Conservation (phyloP, 2,888 invertebrate genomes). For the Zaprionus bogoriensis region DNA sequence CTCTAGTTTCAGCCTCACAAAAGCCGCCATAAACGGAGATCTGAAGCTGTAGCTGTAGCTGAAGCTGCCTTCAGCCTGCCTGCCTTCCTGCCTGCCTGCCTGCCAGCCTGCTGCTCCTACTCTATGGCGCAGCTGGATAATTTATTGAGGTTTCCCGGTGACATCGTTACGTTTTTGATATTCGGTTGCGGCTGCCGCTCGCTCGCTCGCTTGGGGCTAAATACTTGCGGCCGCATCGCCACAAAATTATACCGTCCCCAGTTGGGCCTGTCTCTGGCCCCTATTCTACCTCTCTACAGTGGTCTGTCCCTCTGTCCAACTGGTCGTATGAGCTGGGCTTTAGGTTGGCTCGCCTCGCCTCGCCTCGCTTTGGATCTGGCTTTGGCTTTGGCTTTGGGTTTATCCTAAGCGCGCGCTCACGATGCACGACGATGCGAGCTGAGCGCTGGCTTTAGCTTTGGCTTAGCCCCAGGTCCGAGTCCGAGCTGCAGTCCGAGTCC, state of each 20-base stretch:
- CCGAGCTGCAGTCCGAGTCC: constrained; percentile 5
- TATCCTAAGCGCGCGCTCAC: constrained; percentile 76
- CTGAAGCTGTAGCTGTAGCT: too few species aligned
- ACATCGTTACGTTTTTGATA: constrained; percentile 80
- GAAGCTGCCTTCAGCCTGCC: too few species aligned
- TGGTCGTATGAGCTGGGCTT: neutral
- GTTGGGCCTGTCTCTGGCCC: constrained; percentile 50
- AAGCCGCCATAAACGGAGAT: constrained; percentile 57
- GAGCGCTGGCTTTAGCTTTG: constrained; percentile 31
- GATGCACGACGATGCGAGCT: constrained; percentile 61
- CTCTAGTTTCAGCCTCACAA: constrained; percentile 60
- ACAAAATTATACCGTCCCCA: constrained; percentile 75
- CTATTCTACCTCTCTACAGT: neutral
- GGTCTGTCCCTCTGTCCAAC: neutral
- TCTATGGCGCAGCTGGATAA: constrained; percentile 67
- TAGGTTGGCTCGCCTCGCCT: constrained; percentile 3
- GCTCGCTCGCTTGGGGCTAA: constrained; percentile 57
- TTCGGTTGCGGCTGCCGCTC: constrained; percentile 71
- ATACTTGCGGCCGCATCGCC: constrained; percentile 69
- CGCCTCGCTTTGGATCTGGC: too few species aligned
- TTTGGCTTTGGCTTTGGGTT: constrained; percentile 50
- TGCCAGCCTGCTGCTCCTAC: constrained; percentile 18
- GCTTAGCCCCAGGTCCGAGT: constrained; percentile 37
- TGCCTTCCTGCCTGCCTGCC: too few species aligned
- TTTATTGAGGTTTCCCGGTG: constrained; percentile 81